Percentiles rank a stretch among this genome's conserved stretches.
Evolutionary conservation across 2,888 invertebrate species (phyloP).

Genomic region (Lumbricus terrestris): DNA sequence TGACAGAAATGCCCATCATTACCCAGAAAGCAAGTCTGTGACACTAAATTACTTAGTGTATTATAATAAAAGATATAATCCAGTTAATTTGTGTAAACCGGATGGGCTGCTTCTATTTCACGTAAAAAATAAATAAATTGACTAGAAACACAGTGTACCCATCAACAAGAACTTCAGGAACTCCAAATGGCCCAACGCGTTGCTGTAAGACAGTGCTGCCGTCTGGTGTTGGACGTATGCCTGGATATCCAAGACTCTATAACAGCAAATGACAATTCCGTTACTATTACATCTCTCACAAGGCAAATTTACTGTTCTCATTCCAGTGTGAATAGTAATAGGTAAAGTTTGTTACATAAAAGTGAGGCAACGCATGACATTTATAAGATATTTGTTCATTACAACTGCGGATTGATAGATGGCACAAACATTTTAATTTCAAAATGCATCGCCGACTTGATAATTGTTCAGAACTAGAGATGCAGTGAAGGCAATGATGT

Average conservation of each 20-base stretch:
- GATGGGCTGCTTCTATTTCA: background rate
- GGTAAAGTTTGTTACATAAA: background rate
- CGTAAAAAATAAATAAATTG: background rate
- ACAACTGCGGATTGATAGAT: no score
- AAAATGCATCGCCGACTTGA: no score
- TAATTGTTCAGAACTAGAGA: no score
- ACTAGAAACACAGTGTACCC: slow-evolving; percentile 56
- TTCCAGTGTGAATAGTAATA: background rate
- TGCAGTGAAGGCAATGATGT: no score
- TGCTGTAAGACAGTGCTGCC: slow-evolving; percentile 22
- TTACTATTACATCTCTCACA: background rate
- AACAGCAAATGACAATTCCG: slow-evolving; percentile 24
- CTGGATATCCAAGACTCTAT: slow-evolving; percentile 44
- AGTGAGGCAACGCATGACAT: no score
- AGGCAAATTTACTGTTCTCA: background rate
- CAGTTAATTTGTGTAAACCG: background rate
- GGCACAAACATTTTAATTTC: no score
- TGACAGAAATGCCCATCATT: background rate
- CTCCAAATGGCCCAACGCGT: slow-evolving; percentile 65
- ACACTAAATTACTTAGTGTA: background rate
- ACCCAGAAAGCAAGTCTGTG: background rate
- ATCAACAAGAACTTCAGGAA: slow-evolving; percentile 68
- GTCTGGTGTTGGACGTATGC: slow-evolving; percentile 28
- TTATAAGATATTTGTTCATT: no score
- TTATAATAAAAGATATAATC: background rate